phyloP scores from a whole-genome alignment of 2,888 invertebrate species.

The Zygogramma bicolorata region DNA sequence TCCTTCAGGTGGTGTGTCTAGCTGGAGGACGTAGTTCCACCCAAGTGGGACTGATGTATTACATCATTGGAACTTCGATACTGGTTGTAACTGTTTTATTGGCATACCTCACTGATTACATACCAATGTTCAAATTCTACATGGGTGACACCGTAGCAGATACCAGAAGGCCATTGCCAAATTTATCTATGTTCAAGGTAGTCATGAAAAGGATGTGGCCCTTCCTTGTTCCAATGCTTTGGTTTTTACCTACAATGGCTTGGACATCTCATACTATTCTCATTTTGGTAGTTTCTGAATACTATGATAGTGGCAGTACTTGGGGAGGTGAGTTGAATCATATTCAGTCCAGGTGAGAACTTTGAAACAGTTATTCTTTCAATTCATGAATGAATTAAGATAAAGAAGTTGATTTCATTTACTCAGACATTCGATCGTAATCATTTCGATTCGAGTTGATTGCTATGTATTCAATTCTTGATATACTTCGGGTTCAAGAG shows the following conservation, averaged over 20 bases:
- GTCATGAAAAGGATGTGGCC: conserved; percentile 9
- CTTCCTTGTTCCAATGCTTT: background rate
- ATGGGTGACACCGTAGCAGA: background rate
- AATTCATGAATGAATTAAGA: too few species aligned
- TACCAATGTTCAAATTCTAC: background rate
- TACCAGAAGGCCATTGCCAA: background rate
- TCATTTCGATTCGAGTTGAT: too few species aligned
- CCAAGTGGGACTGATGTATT: conserved; percentile 2
- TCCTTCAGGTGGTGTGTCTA: background rate
- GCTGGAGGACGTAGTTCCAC: background rate
- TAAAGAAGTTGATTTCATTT: too few species aligned
- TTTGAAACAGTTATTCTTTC: too few species aligned
- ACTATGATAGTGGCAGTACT: background rate
- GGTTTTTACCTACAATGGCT: background rate
- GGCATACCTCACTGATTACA: background rate
- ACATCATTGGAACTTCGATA: background rate
- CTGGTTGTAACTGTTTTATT: background rate
- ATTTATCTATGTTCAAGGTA: background rate
- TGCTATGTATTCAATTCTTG: too few species aligned
- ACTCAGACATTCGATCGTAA: too few species aligned
- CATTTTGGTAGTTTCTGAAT: background rate
- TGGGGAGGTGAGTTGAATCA: conserved; percentile 1
- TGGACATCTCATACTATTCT: background rate
- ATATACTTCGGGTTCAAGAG: too few species aligned
- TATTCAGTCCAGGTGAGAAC: too few species aligned